Conservation (phyloP, 30 jellyfish, hydroid and myxozoan species). For the Euphysa ruthae region DNA sequence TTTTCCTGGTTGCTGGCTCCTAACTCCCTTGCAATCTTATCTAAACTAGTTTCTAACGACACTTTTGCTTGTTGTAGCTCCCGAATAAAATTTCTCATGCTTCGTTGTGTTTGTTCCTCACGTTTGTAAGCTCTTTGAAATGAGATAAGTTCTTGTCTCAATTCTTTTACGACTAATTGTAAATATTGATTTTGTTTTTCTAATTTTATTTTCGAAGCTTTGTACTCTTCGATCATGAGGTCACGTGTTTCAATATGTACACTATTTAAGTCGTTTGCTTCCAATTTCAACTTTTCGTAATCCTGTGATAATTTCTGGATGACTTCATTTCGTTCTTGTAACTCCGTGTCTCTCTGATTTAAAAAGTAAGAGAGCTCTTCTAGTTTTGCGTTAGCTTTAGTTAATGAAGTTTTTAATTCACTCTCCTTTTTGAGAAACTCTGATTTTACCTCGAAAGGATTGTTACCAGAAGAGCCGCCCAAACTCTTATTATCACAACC, state of each 20-base stretch:
- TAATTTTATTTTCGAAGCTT: slow-evolving; percentile 7
- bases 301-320: neutral
- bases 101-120: slow-evolving; percentile 34
- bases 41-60: slow-evolving; percentile 12
- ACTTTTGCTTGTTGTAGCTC: neutral
- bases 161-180: slow-evolving; percentile 67
- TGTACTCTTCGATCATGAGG: slow-evolving; percentile 17
- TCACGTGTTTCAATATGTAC: slow-evolving; percentile 5
- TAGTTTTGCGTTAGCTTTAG: neutral
- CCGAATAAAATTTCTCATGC: neutral
- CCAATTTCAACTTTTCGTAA: neutral
- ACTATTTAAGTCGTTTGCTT: neutral
- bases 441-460: slow-evolving; percentile 11
- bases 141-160: slow-evolving; percentile 49
- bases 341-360: slow-evolving; percentile 52
- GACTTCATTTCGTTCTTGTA: slow-evolving; percentile 21
- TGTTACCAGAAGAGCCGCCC: neutral
- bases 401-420: neutral
- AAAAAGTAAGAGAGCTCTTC: slow-evolving; percentile 28
- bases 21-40: slow-evolving; percentile 8
- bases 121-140: slow-evolving; percentile 46
- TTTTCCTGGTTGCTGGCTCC: neutral
- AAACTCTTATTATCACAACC: neutral
- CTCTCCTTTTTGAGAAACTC: slow-evolving; percentile 1
- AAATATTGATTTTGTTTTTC: slow-evolving; percentile 65